Evolutionary conservation across 2,888 invertebrate species (phyloP), one percentile per base, ranked within the genome.

Genomic region (Galeruca laticollis): DNA sequence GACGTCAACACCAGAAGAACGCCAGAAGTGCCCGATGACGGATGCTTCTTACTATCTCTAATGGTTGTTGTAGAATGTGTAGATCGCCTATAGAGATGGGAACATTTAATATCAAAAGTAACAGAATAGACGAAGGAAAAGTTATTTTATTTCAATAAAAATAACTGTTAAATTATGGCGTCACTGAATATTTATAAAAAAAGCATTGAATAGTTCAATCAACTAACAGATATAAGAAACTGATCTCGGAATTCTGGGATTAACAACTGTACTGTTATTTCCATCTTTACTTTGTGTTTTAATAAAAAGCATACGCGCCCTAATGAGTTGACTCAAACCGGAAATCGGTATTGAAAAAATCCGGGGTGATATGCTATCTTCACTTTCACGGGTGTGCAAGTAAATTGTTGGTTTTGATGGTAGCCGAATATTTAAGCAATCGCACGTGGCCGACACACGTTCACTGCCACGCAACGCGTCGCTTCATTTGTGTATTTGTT

Each of bases 11-110:
- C 54, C 63, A 68, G 35, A 65, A 60, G 59, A 64, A 64, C 60
- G 49, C 69, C 64, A 43, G 60, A 63, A 54, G 67, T 61, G 65
- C 40, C 31, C 20, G 73, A 73, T 71, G 73, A 73, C 67, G 60
- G 69, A 71, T 69, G 64, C 43, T 60, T 67, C 64, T 71, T 69
- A 68, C 71, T 69, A 68, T 63, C 69, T 57, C 69, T 71, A 73
- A 73, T 73, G 73, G 71, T 68, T 67, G 69, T 65, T 21, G 47
- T 54, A 35, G 51, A 56, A 37, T 40, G 40, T 40, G 40, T 40
- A 4, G n/a, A 40, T 47, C 15, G 52, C 6, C 26, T 13, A 5
- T 8, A 52, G 52, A 52, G 52, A 21, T 52, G 52, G 52, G 26
- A 47, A 10, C 43, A 15, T n/a, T 47, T 47, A 8, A 8, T 47